A percentile compares a stretch with the other conserved stretches of the same genome.
Evolutionary conservation across 2,888 invertebrate genomes (phyloP).

Genomic region (Zygothrica quintamaculata): DNA sequence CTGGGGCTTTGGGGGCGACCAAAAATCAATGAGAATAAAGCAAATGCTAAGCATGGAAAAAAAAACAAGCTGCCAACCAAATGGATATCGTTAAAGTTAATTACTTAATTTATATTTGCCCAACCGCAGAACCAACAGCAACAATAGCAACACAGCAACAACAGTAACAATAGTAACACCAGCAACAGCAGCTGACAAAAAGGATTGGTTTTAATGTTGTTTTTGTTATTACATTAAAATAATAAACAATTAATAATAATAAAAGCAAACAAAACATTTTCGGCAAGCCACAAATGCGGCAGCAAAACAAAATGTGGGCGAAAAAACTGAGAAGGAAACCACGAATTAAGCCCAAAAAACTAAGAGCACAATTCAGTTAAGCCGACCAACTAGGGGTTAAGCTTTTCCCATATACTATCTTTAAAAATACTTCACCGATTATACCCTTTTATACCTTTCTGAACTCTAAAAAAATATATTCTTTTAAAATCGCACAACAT

Average conservation of each 20-base stretch:
- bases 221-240: constrained; percentile 47
- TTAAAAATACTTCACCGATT: no score
- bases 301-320: constrained; percentile 39
- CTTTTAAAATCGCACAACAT: no score
- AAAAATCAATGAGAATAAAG: constrained; percentile 25
- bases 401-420: no score
- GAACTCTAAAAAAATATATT: no score
- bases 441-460: no score
- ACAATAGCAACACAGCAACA: no score
- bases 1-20: constrained; percentile 6
- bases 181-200: background rate
- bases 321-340: constrained; percentile 6
- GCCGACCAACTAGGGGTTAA: no score
- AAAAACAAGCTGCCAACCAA: constrained; percentile 33
- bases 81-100: constrained; percentile 60
- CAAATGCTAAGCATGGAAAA: constrained; percentile 32
- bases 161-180: no score
- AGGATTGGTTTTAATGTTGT: constrained; percentile 12
- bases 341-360: constrained; percentile 12
- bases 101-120: constrained; percentile 67
- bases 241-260: constrained; percentile 67
- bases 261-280: constrained; percentile 57
- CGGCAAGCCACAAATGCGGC: constrained; percentile 42
- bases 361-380: background rate
- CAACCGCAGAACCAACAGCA: constrained; percentile 50